phyloP scores from a whole-genome alignment of 1,140 invertebrate genomes.

The Dinoponera quadriceps region DNA sequence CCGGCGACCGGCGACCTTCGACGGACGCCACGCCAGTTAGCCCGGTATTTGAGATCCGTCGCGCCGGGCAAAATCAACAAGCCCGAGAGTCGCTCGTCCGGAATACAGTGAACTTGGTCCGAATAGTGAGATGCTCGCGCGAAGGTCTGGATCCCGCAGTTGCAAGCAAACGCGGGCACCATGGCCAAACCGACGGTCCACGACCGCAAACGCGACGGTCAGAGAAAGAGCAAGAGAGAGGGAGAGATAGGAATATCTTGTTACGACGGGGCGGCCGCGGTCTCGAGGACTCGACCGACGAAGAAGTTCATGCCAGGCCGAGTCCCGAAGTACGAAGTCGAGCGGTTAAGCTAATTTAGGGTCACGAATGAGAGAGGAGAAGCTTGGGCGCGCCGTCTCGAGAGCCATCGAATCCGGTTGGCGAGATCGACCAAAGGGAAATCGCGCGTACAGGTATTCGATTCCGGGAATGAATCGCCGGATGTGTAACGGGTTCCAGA shows the following conservation, averaged over 20 bases:
- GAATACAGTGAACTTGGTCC: slow-evolving; percentile 15
- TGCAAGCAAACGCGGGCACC: slow-evolving; percentile 41
- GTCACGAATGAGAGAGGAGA: background rate
- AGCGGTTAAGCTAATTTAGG: slow-evolving; percentile 56
- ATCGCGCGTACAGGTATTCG: slow-evolving; percentile 40
- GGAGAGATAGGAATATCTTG: slow-evolving; percentile 19
- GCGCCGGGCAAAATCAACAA: slow-evolving; percentile 49
- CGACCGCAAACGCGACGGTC: slow-evolving; percentile 64
- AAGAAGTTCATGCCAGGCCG: slow-evolving; percentile 41
- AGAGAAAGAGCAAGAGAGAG: background rate
- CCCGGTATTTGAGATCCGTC: slow-evolving; percentile 12
- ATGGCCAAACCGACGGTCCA: slow-evolving; percentile 46
- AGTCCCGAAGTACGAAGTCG: slow-evolving; percentile 43
- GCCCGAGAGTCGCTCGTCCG: slow-evolving; percentile 14
- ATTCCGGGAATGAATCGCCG: background rate
- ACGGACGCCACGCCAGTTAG: background rate
- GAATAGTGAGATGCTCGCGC: slow-evolving; percentile 19
- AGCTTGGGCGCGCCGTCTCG: slow-evolving; percentile 9
- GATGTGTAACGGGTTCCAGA: background rate
- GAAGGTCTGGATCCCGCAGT: slow-evolving; percentile 32
- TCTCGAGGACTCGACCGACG: slow-evolving; percentile 42
- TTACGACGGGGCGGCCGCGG: slow-evolving; percentile 22
- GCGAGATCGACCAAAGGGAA: slow-evolving; percentile 23
- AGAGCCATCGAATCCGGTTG: slow-evolving; percentile 19
- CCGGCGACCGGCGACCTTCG: background rate